phyloP scores from a whole-genome alignment of 2,113 vertebrate species.

The Thoracochromis brauschi region DNA sequence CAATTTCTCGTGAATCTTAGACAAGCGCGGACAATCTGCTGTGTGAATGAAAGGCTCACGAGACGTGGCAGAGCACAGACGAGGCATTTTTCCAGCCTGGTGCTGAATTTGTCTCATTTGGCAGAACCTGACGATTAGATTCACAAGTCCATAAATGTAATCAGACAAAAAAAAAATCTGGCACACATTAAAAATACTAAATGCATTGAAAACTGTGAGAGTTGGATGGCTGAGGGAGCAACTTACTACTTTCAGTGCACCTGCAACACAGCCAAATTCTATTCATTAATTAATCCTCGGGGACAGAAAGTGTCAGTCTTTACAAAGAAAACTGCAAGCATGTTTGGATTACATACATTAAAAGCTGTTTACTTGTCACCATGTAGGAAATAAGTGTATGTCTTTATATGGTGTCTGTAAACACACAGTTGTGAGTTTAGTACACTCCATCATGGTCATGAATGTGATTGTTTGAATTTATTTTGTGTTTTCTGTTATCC shows the following conservation, averaged over 20 bases:
- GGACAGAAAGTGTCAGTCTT: neutral
- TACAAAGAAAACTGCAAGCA: neutral
- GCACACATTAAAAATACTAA: neutral
- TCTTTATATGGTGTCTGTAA: neutral
- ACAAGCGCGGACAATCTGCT: slow-evolving; percentile 43
- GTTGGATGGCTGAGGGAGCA: neutral
- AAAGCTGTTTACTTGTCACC: neutral
- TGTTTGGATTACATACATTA: neutral
- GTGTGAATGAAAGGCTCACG: slow-evolving; percentile 43
- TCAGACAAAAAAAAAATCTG: neutral
- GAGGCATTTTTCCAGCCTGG: slow-evolving; percentile 31
- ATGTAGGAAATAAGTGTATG: neutral
- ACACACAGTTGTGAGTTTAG: neutral
- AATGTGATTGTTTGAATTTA: neutral
- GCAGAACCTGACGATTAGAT: slow-evolving; percentile 48
- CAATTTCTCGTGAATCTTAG: slow-evolving; percentile 12
- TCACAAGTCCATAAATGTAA: slow-evolving; percentile 5
- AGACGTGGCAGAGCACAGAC: slow-evolving; percentile 9
- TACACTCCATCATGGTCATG: neutral
- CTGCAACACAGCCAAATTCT: neutral
- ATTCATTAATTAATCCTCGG: neutral
- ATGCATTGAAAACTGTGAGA: neutral
- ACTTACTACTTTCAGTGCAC: neutral
- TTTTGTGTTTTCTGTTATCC: neutral
- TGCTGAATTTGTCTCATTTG: slow-evolving; percentile 43